Evolutionary conservation across 1,140 invertebrate species (phyloP).

Genomic region (Linepithema humile): DNA sequence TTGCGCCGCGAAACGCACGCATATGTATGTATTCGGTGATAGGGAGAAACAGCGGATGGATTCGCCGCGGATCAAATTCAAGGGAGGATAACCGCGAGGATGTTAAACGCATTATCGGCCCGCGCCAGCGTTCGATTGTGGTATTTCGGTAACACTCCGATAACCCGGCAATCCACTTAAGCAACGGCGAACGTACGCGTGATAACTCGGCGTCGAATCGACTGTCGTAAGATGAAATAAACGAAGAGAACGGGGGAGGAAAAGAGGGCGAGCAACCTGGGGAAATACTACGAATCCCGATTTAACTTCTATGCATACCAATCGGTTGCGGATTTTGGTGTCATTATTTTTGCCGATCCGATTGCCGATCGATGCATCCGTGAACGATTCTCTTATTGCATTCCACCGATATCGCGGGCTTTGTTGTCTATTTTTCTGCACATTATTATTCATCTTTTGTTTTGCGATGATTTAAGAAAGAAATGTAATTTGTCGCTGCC

Average conservation of each 20-base stretch:
- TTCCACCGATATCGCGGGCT: neutral
- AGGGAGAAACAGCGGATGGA: neutral
- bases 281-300: conserved; percentile 16
- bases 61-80: conserved; percentile 4
- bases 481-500: too few species aligned
- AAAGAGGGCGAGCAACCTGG: neutral
- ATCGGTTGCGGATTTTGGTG: conserved; percentile 27
- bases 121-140: neutral
- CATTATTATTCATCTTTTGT: neutral
- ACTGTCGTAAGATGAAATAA: conserved; percentile 45
- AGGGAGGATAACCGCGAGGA: conserved; percentile 1
- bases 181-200: neutral
- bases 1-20: conserved; percentile 1
- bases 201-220: conserved; percentile 40
- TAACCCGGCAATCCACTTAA: conserved; percentile 17
- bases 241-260: neutral
- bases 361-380: conserved; percentile 1
- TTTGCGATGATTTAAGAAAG: too few species aligned
- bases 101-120: conserved; percentile 44
- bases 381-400: conserved; percentile 46
- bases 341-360: conserved; percentile 34
- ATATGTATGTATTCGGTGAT: neutral
- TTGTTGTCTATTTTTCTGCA: neutral
- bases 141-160: conserved; percentile 24
- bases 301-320: conserved; percentile 54